Conservation (phyloP, 2,113 vertebrate species). For the Saimiri boliviensis region DNA sequence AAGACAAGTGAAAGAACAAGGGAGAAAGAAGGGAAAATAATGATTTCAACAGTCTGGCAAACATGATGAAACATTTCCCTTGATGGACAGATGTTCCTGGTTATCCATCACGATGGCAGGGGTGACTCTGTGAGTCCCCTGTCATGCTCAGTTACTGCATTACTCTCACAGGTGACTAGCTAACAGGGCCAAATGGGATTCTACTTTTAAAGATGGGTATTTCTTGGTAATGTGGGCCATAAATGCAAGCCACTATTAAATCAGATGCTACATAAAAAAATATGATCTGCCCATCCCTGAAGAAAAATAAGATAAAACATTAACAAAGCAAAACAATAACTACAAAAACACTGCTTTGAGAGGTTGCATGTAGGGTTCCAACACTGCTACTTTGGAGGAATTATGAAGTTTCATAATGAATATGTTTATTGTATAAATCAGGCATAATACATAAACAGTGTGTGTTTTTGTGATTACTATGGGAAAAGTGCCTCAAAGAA, state of each 20-base stretch:
- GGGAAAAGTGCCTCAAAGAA: background rate
- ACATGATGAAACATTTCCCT: accelerated
- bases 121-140: accelerated
- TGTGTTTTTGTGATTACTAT: background rate
- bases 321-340: background rate
- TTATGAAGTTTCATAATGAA: background rate
- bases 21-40: background rate
- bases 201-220: background rate
- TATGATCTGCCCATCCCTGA: background rate
- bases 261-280: background rate
- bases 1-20: background rate
- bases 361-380: background rate
- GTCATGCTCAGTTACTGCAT: accelerated
- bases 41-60: background rate
- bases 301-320: background rate
- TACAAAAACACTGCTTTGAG: background rate
- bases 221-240: background rate
- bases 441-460: background rate
- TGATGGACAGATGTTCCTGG: accelerated
- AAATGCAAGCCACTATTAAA: background rate
- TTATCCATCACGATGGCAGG: background rate
- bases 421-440: background rate
- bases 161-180: accelerated
- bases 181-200: background rate
- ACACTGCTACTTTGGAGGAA: background rate